These are phyloP conservation scores for Hippocampus barbouri DNA, from an alignment of 2,113 vertebrate genomes.

Conservation along the genomic window DNA sequence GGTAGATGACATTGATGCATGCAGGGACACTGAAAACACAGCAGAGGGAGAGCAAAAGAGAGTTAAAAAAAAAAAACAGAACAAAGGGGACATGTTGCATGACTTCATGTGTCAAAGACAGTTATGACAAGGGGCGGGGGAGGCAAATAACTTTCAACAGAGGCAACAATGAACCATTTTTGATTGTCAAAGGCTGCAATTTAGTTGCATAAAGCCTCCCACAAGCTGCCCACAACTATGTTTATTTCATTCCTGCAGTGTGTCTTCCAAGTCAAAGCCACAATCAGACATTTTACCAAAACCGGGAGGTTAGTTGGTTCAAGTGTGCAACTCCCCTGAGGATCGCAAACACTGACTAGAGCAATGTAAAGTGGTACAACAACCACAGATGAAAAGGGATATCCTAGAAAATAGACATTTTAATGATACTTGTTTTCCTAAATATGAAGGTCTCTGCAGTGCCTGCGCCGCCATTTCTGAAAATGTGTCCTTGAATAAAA, in stretches of 20 bases:
- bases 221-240: neutral
- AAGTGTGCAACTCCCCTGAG: too few relatives aligned
- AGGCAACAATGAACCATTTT: neutral
- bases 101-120: constrained; percentile 34
- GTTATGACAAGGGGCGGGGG: constrained; percentile 19
- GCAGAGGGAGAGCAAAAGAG: constrained; percentile 30
- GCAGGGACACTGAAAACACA: constrained; percentile 37
- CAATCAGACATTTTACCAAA: constrained; percentile 30
- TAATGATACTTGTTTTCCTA: too few relatives aligned
- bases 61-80: constrained; percentile 3
- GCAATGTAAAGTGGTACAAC: too few relatives aligned
- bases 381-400: too few relatives aligned
- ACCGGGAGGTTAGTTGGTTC: constrained; percentile 13
- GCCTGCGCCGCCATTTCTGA: too few relatives aligned
- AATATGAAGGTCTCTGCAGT: too few relatives aligned
- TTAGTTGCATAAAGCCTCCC: constrained; percentile 17
- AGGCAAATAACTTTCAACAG: constrained; percentile 17
- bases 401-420: too few relatives aligned
- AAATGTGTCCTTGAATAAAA: too few relatives aligned
- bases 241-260: neutral
- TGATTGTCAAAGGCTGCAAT: constrained; percentile 12
- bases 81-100: constrained; percentile 38
- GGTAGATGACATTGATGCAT: constrained; percentile 52
- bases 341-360: too few relatives aligned
- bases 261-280: constrained; percentile 13